phyloP scores from a whole-genome alignment of 2,797 vertebrate genomes.

The Scyliorhinus canicula region DNA sequence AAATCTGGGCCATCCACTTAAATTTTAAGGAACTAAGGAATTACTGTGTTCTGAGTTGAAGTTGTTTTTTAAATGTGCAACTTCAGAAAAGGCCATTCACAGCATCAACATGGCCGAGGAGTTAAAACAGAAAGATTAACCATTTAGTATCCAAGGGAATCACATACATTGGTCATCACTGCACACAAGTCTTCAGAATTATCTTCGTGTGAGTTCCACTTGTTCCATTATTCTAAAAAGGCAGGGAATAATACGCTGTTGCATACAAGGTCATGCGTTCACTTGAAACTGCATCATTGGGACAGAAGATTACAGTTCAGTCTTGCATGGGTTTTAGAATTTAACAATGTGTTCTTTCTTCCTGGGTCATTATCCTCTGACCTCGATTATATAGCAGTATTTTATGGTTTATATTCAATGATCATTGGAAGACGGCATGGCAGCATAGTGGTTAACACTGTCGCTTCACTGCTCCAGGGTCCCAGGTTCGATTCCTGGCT shows the following conservation, averaged over 20 bases:
- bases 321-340: conserved; percentile 50
- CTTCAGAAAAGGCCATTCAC: background rate
- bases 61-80: background rate
- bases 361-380: conserved; percentile 8
- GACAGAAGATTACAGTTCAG: conserved; percentile 47
- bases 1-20: background rate
- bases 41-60: background rate
- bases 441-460: too few relatives aligned
- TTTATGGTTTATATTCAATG: background rate
- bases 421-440: too few relatives aligned
- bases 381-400: background rate
- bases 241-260: background rate
- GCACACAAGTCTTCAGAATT: background rate
- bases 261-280: conserved; percentile 40
- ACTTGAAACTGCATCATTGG: conserved; percentile 49
- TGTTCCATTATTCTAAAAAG: background rate
- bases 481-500: too few relatives aligned
- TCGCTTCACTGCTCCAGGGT: too few relatives aligned
- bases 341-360: conserved; percentile 43
- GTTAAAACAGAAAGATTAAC: background rate
- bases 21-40: background rate
- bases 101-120: background rate
- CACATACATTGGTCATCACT: background rate
- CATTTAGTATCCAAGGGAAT: background rate
- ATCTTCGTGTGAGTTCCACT: background rate